These are phyloP conservation scores for Scolopax mira DNA, from an alignment of 2,113 vertebrate species.

Conservation along the genomic window DNA sequence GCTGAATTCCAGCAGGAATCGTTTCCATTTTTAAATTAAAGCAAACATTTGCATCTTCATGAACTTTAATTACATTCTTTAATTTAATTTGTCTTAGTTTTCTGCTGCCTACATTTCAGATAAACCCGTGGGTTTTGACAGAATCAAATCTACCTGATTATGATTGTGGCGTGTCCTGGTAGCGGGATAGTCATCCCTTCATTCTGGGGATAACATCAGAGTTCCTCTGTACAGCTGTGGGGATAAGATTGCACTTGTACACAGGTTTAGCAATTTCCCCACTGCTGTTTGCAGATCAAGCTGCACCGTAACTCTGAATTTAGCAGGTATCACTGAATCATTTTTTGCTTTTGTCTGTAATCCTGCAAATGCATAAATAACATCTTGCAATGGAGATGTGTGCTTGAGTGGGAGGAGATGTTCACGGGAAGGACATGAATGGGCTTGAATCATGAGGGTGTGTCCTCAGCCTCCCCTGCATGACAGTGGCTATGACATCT, in stretches of 20 bases:
- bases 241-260: background rate
- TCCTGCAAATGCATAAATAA: background rate
- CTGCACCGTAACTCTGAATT: background rate
- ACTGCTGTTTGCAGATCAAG: background rate
- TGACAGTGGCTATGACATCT: background rate
- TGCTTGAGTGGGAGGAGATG: background rate
- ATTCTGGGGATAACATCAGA: background rate
- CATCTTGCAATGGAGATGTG: background rate
- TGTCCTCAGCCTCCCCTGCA: background rate
- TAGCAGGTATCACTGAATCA: background rate
- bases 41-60: fast-evolving
- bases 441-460: background rate
- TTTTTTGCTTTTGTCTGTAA: background rate
- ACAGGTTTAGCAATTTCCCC: background rate
- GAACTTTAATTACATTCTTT: background rate
- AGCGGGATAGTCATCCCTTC: background rate
- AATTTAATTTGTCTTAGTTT: background rate
- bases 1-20: background rate
- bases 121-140: background rate
- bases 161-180: background rate
- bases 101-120: background rate
- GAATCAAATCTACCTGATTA: background rate
- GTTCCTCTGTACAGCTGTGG: background rate
- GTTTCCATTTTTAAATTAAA: background rate
- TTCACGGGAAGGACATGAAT: background rate